Base-by-base conservation (phyloP, 2,888 invertebrate genomes). In the Drosophila siamana region DNA sequence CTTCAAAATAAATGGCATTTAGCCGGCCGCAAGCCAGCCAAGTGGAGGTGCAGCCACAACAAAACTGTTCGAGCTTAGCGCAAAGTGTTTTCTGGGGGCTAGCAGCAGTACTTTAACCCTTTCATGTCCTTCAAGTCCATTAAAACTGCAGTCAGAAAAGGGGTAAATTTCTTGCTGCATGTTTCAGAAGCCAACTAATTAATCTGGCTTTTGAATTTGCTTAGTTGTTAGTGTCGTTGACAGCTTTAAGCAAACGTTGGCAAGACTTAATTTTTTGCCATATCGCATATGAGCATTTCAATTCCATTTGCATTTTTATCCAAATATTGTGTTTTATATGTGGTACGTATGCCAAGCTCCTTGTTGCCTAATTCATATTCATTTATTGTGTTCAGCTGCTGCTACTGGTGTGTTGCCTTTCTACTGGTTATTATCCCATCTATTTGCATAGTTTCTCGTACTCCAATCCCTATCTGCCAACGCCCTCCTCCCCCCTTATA, bases 361-460 rank as follows among this genome's bases (percentile, higher is more conserved):
- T 62, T 66, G 69, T 67, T 78, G 61, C 48, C 86, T 85, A 69
- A 83, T 87, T 83, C 82, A 82, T 87, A 88, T 88, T 88, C 82
- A 83, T 87, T 83, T 83, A 75, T 81, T 85, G 86, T 85, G n/a
- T n/a, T n/a, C n/a, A n/a, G n/a, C n/a, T n/a, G n/a, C n/a, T n/a
- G n/a, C n/a, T n/a, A n/a, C n/a, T n/a, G n/a, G n/a, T n/a, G n/a
- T n/a, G 69, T 51, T 64, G 65, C 65, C 60, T 47, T 57, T 48
- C 43, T 9, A 54, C 67, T 54, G 60, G 80, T 63, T 69, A 70
- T 56, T 69, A 70, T 56, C 43, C 52, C 69, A 68, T 67, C 72
- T 64, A 61, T 74, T 63, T 74, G 67, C 74, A 72, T 67, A 57
- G 74, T 44, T 62, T 36, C 59, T 33, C 44, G 15, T 28, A 11